Evolutionary conservation across 2,113 vertebrate genomes (phyloP), one percentile per base, ranked within the genome.

Genomic region (Cyanoderma ruficeps): DNA sequence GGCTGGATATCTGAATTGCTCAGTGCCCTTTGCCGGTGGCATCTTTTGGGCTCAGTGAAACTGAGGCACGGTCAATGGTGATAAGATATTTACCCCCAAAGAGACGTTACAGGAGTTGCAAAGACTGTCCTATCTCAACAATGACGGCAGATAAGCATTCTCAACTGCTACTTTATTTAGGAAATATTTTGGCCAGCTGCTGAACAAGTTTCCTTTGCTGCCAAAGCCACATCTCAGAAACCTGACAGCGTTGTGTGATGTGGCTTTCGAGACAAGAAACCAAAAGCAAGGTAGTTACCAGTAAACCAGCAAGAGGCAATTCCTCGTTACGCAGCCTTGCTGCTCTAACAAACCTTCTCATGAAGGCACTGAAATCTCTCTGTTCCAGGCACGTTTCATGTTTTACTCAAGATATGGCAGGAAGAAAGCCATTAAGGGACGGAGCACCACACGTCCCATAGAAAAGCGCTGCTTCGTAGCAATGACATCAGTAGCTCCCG

Each of bases 401-500:
- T 60, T 55, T 56, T n/a, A 35, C 57, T 44, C 37, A 13, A 6
- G 4, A 42, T 1, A 55, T 0, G 1, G 50, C 27, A 47, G 7
- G 30, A 47, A 7, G 9, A 44, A 39, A 67, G 15, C 6, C 61
- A 25, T 4, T 9, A 22, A 53, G 15, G 1, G 20, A 11, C 5
- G 19, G 18, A 12, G 23, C 35, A 10, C 4, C 1, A 15, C 52
- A 9, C 4, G 57, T 11, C 23, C 33, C 13, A 4, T 0, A n/a
- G 71, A 69, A 30, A 22, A 30, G 25, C 2, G 47, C 50, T 11
- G 19, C 27, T 52, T 47, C 67, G 71, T 0, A 60, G 50, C 90
- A 35, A 19, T 27, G 80, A 65, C 92, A 91, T 12, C 76, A 30
- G 57, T 4, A 23, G 18, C 7, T 27, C 60, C 76, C 15, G 35